Conservation (phyloP, 2,113 vertebrate genomes). For the Ciconia boyciana region DNA sequence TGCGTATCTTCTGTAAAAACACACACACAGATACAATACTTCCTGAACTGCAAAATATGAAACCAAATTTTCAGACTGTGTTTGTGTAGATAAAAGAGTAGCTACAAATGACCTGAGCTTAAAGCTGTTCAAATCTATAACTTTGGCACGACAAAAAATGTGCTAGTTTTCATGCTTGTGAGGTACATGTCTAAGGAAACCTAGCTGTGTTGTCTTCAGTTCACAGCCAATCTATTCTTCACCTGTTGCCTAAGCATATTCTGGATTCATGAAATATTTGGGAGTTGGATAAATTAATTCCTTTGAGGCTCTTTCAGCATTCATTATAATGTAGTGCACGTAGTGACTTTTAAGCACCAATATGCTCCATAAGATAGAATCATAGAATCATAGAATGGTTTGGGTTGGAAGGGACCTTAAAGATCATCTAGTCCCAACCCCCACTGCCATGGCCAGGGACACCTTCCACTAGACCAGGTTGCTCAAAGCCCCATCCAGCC, state of each 20-base stretch:
- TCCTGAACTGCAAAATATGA: background rate
- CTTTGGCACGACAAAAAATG: background rate
- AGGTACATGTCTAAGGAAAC: background rate
- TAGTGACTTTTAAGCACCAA: background rate
- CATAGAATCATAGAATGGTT: background rate
- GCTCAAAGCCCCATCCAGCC: no score
- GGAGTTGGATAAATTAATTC: background rate
- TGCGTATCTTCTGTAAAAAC: background rate
- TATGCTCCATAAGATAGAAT: background rate
- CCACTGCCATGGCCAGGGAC: no score
- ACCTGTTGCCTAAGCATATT: background rate
- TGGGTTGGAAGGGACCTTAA: no score
- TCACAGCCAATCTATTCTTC: background rate
- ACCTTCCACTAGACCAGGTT: no score
- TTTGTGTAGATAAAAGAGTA: background rate
- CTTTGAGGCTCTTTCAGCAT: background rate
- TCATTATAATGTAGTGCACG: background rate
- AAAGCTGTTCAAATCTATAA: background rate
- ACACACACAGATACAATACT: background rate
- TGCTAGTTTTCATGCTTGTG: background rate
- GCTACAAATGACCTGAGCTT: background rate
- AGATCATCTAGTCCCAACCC: no score
- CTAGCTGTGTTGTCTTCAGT: background rate
- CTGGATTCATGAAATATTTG: background rate
- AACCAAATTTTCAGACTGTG: background rate